Percentiles rank a stretch among this genome's conserved stretches.
phyloP scores from a whole-genome alignment of 2,888 invertebrate species.

The Parnassius smintheus region DNA sequence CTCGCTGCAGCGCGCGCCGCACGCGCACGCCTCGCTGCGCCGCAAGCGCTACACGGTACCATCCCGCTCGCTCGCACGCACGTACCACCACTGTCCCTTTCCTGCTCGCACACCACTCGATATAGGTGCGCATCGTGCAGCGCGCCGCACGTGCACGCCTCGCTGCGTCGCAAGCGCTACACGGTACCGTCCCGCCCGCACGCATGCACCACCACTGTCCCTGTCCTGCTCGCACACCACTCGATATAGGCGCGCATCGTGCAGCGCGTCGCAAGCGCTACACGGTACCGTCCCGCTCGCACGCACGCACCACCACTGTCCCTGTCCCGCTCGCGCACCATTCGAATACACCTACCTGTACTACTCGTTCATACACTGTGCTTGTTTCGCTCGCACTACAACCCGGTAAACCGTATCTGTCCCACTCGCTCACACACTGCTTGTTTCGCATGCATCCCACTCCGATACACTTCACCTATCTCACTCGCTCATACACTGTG shows the following conservation, averaged over 20 bases:
- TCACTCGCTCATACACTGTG: no score
- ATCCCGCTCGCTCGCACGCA: conserved; percentile 32
- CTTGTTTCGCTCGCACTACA: no score
- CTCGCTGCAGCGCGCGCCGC: conserved; percentile 39
- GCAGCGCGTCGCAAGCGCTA: conserved; percentile 83
- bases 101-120: not conserved
- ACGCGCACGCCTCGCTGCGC: conserved; percentile 44
- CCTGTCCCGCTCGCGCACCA: not conserved
- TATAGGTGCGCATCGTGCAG: conserved; percentile 89
- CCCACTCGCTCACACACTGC: no score
- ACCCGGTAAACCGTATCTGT: no score
- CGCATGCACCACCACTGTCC: conserved; percentile 55
- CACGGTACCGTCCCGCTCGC: not conserved
- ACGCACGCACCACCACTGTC: conserved; percentile 59
- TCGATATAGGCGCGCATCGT: conserved; percentile 88
- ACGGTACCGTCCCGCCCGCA: not conserved
- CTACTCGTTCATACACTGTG: no score
- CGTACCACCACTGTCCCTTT: conserved; percentile 22
- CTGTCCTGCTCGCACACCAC: not conserved
- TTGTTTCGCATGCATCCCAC: no score
- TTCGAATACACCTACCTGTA: not conserved
- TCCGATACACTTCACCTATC: no score
- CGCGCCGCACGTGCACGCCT: conserved; percentile 40
- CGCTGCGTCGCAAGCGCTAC: conserved; percentile 82
- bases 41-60: conserved; percentile 92